Percentiles rank a stretch among this genome's conserved stretches.
Conservation (phyloP, 2,797 vertebrate genomes). For the Poliocrania exsul region DNA sequence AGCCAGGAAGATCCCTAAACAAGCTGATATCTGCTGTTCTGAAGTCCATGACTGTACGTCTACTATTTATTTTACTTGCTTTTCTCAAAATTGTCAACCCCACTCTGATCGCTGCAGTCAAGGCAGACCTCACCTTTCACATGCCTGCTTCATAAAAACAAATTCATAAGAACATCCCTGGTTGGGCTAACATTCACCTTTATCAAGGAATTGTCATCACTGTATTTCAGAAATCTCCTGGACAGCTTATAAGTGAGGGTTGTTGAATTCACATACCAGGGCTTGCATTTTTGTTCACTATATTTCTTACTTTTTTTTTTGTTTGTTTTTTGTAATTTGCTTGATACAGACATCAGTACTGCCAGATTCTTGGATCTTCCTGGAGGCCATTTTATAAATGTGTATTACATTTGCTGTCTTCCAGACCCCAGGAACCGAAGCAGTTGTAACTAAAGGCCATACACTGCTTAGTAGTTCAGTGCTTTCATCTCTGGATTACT, state of each 20-base stretch:
- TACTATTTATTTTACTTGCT: neutral
- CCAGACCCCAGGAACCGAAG: neutral
- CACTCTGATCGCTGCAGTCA: neutral
- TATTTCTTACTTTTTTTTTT: neutral
- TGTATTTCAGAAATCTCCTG: neutral
- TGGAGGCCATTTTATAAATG: neutral
- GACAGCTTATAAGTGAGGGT: neutral
- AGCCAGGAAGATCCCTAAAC: neutral
- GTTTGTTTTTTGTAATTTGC: neutral
- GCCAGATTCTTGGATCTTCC: neutral
- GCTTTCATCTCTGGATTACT: neutral
- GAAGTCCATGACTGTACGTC: neutral
- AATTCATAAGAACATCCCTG: neutral
- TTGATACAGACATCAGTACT: neutral
- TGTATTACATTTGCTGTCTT: neutral
- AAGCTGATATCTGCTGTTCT: neutral
- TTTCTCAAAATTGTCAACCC: neutral
- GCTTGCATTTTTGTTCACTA: neutral
- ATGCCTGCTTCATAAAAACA: neutral
- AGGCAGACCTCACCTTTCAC: neutral
- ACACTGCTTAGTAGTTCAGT: neutral
- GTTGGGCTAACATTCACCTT: neutral
- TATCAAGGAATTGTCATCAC: neutral
- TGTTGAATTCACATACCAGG: neutral
- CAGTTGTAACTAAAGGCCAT: neutral